These are phyloP conservation scores for Drosophila emarginata DNA, from an alignment of 2,888 invertebrate genomes.

Conservation along the genomic window DNA sequence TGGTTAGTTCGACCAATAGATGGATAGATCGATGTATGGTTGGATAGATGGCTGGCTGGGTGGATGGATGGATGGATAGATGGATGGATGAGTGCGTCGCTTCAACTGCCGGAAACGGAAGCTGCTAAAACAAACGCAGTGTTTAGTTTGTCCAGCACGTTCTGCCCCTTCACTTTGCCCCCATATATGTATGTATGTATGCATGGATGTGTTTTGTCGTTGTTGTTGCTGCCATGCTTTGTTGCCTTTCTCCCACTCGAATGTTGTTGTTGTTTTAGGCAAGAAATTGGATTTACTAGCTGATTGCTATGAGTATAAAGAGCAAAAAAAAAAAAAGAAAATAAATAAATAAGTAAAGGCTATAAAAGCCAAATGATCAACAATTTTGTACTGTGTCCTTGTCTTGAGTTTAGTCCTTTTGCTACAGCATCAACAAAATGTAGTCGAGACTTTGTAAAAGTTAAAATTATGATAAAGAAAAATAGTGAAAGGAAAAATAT, in stretches of 20 bases:
- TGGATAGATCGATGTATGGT: constrained; percentile 29
- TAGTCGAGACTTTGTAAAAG: too few species aligned
- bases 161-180: constrained; percentile 26
- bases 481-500: too few species aligned
- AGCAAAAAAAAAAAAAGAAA: constrained; percentile 24
- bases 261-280: constrained; percentile 68
- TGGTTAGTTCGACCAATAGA: constrained; percentile 57
- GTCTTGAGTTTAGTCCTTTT: too few species aligned
- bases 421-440: too few species aligned
- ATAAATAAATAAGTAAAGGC: constrained; percentile 9
- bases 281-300: constrained; percentile 76
- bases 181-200: constrained; percentile 25
- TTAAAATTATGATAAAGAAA: too few species aligned
- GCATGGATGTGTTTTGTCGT: constrained; percentile 69
- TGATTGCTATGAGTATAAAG: constrained; percentile 69
- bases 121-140: constrained; percentile 75
- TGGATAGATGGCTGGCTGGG: constrained; percentile 42
- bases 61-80: constrained; percentile 46
- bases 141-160: constrained; percentile 63
- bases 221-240: constrained; percentile 53
- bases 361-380: constrained; percentile 5
- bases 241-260: constrained; percentile 32
- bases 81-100: constrained; percentile 26
- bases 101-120: constrained; percentile 68
- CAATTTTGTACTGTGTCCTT: neutral